Percentiles rank a stretch among this genome's conserved stretches.
Evolutionary conservation across 1,140 invertebrate genomes (phyloP).

Genomic region (Bombus consobrinus): DNA sequence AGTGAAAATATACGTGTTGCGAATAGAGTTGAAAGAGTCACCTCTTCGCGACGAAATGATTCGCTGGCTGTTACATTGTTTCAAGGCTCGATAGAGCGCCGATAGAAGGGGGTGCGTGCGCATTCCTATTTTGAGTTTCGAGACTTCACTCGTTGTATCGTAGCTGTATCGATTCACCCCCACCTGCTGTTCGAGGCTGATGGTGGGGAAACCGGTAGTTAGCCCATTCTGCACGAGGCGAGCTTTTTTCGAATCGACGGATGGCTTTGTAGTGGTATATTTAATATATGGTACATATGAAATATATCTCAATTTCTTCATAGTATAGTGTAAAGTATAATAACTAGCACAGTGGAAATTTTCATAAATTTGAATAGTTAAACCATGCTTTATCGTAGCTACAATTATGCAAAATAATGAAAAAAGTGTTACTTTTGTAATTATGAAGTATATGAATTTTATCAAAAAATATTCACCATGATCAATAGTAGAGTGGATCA

Average conservation of each 20-base stretch:
- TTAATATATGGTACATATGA: background rate
- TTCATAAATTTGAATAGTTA: too few species aligned
- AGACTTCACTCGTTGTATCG: conserved; percentile 81
- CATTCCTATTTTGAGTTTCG: conserved; percentile 80
- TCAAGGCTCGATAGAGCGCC: conserved; percentile 70
- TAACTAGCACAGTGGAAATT: too few species aligned
- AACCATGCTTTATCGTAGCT: too few species aligned
- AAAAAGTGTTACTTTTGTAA: too few species aligned
- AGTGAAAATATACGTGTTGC: conserved; percentile 56
- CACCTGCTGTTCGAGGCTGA: conserved; percentile 54
- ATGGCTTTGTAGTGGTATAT: background rate
- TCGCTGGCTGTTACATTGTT: conserved; percentile 70
- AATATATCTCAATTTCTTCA: background rate
- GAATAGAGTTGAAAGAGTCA: conserved; percentile 67
- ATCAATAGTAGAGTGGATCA: too few species aligned
- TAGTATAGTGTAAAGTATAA: background rate
- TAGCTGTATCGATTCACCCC: conserved; percentile 81
- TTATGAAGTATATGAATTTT: too few species aligned
- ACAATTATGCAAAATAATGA: too few species aligned
- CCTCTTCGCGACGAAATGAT: conserved; percentile 70
- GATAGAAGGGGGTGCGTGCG: conserved; percentile 74
- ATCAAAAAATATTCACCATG: too few species aligned
- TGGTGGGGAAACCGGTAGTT: conserved; percentile 65
- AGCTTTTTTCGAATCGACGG: conserved; percentile 26
- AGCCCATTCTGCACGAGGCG: conserved; percentile 73